Base-by-base conservation (phyloP, 2,797 vertebrate genomes). In the Miichthys miiuy region DNA sequence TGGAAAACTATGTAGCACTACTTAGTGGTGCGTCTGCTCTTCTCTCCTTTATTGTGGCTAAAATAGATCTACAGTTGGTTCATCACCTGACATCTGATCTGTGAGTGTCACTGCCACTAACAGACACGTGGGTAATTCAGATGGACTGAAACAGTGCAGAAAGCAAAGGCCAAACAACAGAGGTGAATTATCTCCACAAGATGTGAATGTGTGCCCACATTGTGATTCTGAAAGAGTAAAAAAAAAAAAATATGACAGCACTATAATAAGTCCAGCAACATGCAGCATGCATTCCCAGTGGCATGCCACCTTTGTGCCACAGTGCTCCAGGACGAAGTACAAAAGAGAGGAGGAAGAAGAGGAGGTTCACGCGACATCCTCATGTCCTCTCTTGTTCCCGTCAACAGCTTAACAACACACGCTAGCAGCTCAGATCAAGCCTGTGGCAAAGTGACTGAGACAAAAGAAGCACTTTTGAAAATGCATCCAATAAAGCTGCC, bases 361-460 rank as follows among this genome's bases (percentile, higher is more conserved):
- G 77, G 71, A 77, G 77, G 80, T 85, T 93, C 89, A 89, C 77
- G 48, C 79, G 67, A 86, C 83, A 8, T 84, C 83, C 84, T 85
- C 77, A 77, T 55, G 90, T 94, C 92, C 80, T 86, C 67, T 92
- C 83, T 38, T 7, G 81, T 94, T 94, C 79, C 80, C 85, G 72
- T 93, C 91, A 93, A 87, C 87, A 77, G 79, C 75, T 65, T 9
- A 56, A 75, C 72, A 72, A 73, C 85, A 85, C 76, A 82, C 34
- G 52, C 70, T 25, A 68, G 75, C 79, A 75, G 78, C 77, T 83
- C 75, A 7, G 68, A 74, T 81, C 44, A 6, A 71, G 84, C 85
- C 84, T 63, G 72, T 75, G 87, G 81, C 83, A 77, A 88, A 85
- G 82, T 80, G 79, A 89, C 79, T 84, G 75, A 72, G 62, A 89